Base-by-base conservation (phyloP, 2,888 invertebrate genomes). In the Ceraclea dissimilis region DNA sequence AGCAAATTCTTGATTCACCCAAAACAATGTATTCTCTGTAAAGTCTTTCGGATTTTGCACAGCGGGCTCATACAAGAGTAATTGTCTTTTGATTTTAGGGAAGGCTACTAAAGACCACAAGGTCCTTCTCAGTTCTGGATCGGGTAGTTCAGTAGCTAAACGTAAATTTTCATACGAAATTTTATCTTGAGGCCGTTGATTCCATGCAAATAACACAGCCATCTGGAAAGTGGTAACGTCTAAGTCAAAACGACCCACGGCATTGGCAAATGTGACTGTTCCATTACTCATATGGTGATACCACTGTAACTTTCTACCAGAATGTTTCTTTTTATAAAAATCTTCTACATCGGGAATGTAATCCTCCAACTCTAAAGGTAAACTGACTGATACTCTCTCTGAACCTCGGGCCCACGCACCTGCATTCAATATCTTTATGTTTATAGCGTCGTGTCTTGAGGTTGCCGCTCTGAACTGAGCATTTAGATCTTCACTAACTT, bases 151-250 rank as follows among this genome's bases (percentile, higher is more conserved):
- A 1, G 99, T 98, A 2, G 98, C 97, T 63, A 99, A 78, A 66
- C 93, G 83, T 58, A 99, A 79, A 76, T 96, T 96, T 75, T 99
- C 99, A 68, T 96, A 95, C n/a, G 92, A 88, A 60, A 99, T 88
- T 73, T 85, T 90, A 67, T 97, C 96, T 65, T 85, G 77, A 1
- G 93, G 93, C 63, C 97, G 81, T 70, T 97, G 95, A 79, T 99
- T 99, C 97, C 97, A 99, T 16, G 96, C 94, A 76, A 97, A 98
- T 46, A 99, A 77, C 16, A 99, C 97, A 39, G 97, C 96, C 97
- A 99, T 97, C 84, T 99, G 99, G 75, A 98, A 98, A 21, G 99
- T 98, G 13, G 98, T 99, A 5, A 99, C 97, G 70, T 99, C 99
- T 65, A 99, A 79, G 74, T 99, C 99, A 75, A 92, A 99, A 65